Conservation (phyloP, 2,888 invertebrate species). For the Caenorhabditis plicata region DNA sequence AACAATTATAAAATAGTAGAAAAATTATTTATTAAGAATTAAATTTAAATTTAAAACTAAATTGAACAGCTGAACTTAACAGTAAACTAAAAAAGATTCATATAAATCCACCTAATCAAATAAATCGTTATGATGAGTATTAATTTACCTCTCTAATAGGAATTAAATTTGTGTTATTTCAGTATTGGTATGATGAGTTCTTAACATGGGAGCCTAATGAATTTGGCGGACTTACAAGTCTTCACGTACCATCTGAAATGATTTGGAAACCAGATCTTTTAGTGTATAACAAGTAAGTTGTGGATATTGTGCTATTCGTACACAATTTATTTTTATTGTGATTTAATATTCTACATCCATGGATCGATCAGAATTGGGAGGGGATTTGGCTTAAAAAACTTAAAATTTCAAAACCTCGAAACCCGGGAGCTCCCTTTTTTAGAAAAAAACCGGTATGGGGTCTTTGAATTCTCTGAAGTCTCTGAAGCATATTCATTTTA, state of each 20-base stretch:
- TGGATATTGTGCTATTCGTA: not conserved
- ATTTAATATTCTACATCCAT: too few relatives aligned
- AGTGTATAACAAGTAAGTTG: constrained; percentile 61
- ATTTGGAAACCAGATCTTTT: constrained; percentile 60
- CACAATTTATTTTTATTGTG: constrained; percentile 1
- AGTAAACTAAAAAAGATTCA: too few relatives aligned
- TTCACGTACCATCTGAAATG: constrained; percentile 50
- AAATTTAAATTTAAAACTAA: too few relatives aligned
- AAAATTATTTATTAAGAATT: not conserved
- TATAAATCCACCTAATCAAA: too few relatives aligned
- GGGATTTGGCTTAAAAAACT: too few relatives aligned
- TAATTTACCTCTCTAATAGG: not conserved
- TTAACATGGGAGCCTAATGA: constrained; percentile 49
- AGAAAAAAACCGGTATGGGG: not conserved
- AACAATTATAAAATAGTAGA: too few relatives aligned
- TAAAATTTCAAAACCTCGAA: too few relatives aligned
- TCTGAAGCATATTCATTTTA: too few relatives aligned
- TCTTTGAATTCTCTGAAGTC: too few relatives aligned
- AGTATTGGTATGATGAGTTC: constrained; percentile 55
- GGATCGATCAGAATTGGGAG: too few relatives aligned
- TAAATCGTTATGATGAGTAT: too few relatives aligned
- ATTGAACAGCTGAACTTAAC: too few relatives aligned
- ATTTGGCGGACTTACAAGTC: constrained; percentile 38
- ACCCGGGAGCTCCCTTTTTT: not conserved
- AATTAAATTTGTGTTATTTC: constrained; percentile 8